Evolutionary conservation across 2,113 vertebrate species (phyloP).

Genomic region (Lucifuga dentata): DNA sequence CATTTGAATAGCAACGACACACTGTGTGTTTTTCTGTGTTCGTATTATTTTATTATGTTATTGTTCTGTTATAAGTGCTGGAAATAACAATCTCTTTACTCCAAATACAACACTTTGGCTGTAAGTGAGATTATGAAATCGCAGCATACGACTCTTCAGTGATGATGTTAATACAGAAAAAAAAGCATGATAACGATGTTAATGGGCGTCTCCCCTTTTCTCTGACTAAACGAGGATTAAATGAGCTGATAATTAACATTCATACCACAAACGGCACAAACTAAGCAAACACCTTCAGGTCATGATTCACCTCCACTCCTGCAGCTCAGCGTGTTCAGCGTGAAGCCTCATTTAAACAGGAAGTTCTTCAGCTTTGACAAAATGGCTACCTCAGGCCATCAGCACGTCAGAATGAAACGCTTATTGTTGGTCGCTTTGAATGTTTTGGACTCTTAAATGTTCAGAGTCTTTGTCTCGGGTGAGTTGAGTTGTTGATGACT

Average conservation of each 20-base stretch:
- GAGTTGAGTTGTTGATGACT: too few species aligned
- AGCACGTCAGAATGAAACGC: too few species aligned
- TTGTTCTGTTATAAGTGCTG: neutral
- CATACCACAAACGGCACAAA: slow-evolving; percentile 30
- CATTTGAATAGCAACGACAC: too few species aligned
- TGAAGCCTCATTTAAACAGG: too few species aligned
- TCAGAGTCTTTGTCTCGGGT: too few species aligned
- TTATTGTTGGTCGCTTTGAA: too few species aligned
- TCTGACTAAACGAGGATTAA: slow-evolving; percentile 1
- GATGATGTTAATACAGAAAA: slow-evolving; percentile 49
- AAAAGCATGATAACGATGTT: slow-evolving; percentile 12
- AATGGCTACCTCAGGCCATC: slow-evolving; percentile 8
- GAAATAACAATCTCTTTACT: slow-evolving; percentile 14
- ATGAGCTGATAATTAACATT: slow-evolving; percentile 37
- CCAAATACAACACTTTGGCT: slow-evolving; percentile 14
- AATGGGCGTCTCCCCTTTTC: slow-evolving; percentile 6
- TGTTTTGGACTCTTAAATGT: too few species aligned
- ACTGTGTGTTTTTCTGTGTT: too few species aligned
- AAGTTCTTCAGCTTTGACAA: too few species aligned
- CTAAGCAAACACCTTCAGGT: slow-evolving; percentile 15
- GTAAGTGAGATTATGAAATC: slow-evolving; percentile 12
- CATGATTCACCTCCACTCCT: slow-evolving; percentile 51
- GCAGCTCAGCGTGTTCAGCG: too few species aligned
- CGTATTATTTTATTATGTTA: too few species aligned
- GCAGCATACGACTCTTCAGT: slow-evolving; percentile 14